Evolutionary conservation across 2,888 invertebrate species (phyloP), one percentile per base, ranked within the genome.

Genomic region (Aromia moschata): DNA sequence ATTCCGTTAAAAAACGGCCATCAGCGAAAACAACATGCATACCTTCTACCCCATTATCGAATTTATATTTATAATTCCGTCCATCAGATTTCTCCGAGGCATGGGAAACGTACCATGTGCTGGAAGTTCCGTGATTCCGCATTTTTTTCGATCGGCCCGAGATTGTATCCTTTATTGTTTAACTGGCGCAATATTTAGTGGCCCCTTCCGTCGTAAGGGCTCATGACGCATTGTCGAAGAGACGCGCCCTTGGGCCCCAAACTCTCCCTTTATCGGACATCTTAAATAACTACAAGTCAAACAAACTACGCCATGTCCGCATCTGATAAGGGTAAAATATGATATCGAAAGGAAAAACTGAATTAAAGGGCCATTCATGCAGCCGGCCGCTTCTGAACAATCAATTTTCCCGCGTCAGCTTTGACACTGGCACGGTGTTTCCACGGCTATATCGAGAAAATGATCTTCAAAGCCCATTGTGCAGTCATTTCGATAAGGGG

Each of bases 171-270:
- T 25, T n/a, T 44, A 30, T 44, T 44, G 15, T 30, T 44, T 30
- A 11, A 44, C 15, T 30, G 14, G n/a, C n/a, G n/a, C 14, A 12
- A 44, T 30, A 25, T 30, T 30, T 44, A 11, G 30, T 1, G 15
- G 4, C 38, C 30, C 36, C 17, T 37, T 37, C 17, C 56, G 55
- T n/a, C 56, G 64, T 67, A 68, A 61, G 62, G 59, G 49, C 58
- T 71, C 73, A 72, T 74, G 75, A 75, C 74, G 75, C 75, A 74
- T 73, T 76, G 75, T 75, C 74, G 74, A 74, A 74, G 4, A 4
- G 4, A 33, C 10, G 74, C 73, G 57, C 62, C 64, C 60, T 57
- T 38, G 41, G 41, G 40, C 31, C 33, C 31, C 44, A 49, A 49
- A 49, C 43, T 49, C 49, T 54, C 59, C 58, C 64, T 60, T 69